Evolutionary conservation across 2,113 vertebrate genomes (phyloP), one percentile per base, ranked within the genome.

Genomic region (Erythrocercus mccallii): DNA sequence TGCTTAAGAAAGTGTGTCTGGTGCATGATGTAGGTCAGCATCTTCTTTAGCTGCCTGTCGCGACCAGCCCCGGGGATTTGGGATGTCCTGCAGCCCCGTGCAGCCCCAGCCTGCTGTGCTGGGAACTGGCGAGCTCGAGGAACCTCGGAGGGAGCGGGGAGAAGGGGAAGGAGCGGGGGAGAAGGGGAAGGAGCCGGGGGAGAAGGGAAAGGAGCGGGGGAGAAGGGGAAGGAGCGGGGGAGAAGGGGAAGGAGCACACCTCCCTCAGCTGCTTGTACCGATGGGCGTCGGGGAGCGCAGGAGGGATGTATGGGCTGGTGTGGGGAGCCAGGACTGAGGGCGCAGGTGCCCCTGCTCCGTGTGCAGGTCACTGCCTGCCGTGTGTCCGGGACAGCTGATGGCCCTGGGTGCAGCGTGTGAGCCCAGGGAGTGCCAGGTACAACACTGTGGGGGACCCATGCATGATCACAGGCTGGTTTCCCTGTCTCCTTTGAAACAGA

Each of bases 381-480:
- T 6, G 20, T 23, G 60, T 24, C 35, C 20, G 13, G 45, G 65
- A 8, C 28, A 70, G 23, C 28, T 1, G 0, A 33, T 0, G 5
- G 81, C 45, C 40, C 10, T 0, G 3, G 28, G 30, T 6, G 51
- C 53, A 25, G 47, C 0, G 1, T 1, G 3, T 0, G 25, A 79
- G n/a, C 42, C 27, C 3, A 3, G 42, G n/a, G 17, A 40, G 11
- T 0, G 2, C 31, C 70, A 19, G 42, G 28, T 10, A 22, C 54
- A 27, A 4, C 50, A 2, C 33, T 2, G 0, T 0, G 4, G 25
- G 62, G 21, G 21, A 27, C 12, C 27, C 2, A 1, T 5, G 3
- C 44, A 30, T 19, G 25, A 11, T 35, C 24, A 9, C 47, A 1
- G 48, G 10, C 4, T 27, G 35, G 11, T 56, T 65, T 64, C 51